Base-by-base conservation (phyloP, 2,888 invertebrate genomes). In the Pseudococcus longispinus region DNA sequence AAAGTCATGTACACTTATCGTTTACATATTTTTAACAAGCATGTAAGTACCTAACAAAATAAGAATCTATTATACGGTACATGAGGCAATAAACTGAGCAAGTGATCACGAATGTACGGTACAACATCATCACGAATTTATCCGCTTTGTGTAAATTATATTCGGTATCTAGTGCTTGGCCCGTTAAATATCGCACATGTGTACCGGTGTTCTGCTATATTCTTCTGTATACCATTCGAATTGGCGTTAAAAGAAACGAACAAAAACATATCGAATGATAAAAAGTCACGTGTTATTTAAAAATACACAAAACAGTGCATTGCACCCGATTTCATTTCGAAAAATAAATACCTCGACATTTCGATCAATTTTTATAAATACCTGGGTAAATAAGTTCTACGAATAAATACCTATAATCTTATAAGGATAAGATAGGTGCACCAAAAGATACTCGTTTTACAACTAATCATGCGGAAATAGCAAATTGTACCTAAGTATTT, bases 1-100 rank as follows among this genome's bases (percentile, higher is more conserved):
- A 80, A 80, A 80, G 77, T 80, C 77, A 80, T 80, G 77, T 80
- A 80, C 77, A 80, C 77, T 80, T 80, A 80, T 80, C 42, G 77
- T 80, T 80, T 80, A 80, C 77, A 80, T 42, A 80, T 42, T 80
- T 80, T 80, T 80, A 80, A 80, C 77, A 80, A 80, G 77, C 77
- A 80, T 80, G 42, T 80, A 80, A 80, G 77, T 80, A 70, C 70
- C 70, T 70, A 80, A 80, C 77, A 80, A 80, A 80, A 80, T 80
- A 42, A 42, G 42, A 80, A 80, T 42, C 42, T 80, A 80, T 80
- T 80, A 80, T 42, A 80, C 77, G 77, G 77, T 80, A 80, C 42
- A 80, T 42, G 32, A 37, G 77, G 77, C 77, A 80, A 80, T 80
- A 80, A 80, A 80, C 77, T 42, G 77, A 42, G 20, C 37, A 20